A percentile compares a stretch with the other conserved stretches of the same genome.
Conservation (phyloP, 2,888 invertebrate genomes). For the Actias luna region DNA sequence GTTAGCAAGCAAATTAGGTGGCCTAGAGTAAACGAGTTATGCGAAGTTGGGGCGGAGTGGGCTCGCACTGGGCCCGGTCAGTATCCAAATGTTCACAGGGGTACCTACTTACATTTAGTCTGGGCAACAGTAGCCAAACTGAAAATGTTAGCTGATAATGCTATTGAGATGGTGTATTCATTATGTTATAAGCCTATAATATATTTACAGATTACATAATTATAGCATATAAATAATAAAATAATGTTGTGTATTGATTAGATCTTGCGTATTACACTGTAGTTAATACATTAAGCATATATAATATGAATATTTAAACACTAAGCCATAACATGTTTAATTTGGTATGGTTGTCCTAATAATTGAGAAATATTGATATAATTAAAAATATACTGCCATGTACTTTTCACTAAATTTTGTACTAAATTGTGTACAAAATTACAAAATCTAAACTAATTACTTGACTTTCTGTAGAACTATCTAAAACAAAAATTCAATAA, state of each 20-base stretch:
- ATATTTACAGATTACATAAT: too few relatives aligned
- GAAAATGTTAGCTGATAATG: neutral
- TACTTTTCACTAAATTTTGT: too few relatives aligned
- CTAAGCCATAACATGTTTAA: neutral
- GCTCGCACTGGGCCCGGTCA: conserved; percentile 50
- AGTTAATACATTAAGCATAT: neutral
- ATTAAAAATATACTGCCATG: too few relatives aligned
- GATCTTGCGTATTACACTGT: neutral
- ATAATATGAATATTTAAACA: neutral
- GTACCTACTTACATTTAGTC: conserved; percentile 5
- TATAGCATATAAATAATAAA: neutral
- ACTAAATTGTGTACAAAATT: too few relatives aligned
- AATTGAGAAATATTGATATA: neutral
- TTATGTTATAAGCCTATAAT: neutral
- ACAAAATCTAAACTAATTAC: too few relatives aligned
- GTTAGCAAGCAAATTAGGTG: conserved; percentile 69
- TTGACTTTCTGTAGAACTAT: too few relatives aligned
- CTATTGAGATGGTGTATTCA: neutral
- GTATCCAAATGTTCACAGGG: conserved; percentile 35
- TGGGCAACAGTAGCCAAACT: conserved; percentile 21
- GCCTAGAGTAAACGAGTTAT: conserved; percentile 71
- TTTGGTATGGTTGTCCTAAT: neutral
- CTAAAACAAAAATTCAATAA: too few relatives aligned
- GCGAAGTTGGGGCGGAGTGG: conserved; percentile 53
- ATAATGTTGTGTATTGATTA: neutral